Base-by-base conservation (phyloP, 2,113 vertebrate genomes). In the Megaceryle maxima region DNA sequence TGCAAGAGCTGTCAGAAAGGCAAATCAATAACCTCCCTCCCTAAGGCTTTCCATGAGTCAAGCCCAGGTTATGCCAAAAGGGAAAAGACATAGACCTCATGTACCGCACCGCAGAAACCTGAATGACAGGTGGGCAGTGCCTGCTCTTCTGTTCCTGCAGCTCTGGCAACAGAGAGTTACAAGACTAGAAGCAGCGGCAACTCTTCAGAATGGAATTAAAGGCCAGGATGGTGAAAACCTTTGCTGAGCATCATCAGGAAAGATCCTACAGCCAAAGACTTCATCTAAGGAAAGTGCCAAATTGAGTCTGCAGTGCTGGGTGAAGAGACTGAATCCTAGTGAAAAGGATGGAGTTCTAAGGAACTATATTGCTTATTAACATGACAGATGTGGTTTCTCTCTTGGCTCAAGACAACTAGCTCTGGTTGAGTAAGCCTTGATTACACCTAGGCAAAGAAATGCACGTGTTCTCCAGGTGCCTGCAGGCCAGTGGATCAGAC, bases 1-100 rank as follows among this genome's bases (percentile, higher is more conserved):
- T 7, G 1, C 1, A 1, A 39, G 70, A 0, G 1, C 68, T 46
- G 22, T 29, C 51, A 59, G 64, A 35, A 56, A 55, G 13, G 8
- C 78, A 37, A 55, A 70, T 10, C 16, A 6, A 56, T 3, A 57
- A 31, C 18, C 16, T 18, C 26, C 5, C 12, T 66, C 69, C 24
- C 50, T 15, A 10, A 4, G 39, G 56, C 41, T 75, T 56, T 14
- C 57, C 63, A 7, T 10, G 84, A 76, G n/a, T 14, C 37, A 41
- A 2, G 2, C 5, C 17, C 46, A 29, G 26, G 24, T n/a, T 55
- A 7, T 46, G 10, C 13, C 62, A 24, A 10, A 33, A 53, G 31
- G 44, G 16, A 60, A 16, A 60, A 25, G 13, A 2, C 48, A 29
- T 3, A 33, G 66, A 19, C 22, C 56, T 35, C 37, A 10, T 0